These are phyloP conservation scores for Phycodurus eques DNA, from an alignment of 2,113 vertebrate genomes.

Conservation along the genomic window DNA sequence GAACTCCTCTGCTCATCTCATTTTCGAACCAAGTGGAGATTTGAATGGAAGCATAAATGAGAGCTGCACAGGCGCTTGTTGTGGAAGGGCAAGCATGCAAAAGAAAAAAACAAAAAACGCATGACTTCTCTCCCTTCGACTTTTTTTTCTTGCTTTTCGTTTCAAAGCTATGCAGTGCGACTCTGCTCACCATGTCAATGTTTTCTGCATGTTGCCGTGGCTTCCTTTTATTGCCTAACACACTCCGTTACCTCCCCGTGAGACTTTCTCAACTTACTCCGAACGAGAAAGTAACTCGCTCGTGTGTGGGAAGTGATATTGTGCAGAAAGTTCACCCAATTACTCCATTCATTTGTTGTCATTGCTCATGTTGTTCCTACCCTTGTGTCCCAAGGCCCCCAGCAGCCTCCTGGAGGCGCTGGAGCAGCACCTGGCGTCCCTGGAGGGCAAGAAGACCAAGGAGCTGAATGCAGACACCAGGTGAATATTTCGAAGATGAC, in stretches of 20 bases:
- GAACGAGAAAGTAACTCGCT: conserved; percentile 10
- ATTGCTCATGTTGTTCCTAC: neutral
- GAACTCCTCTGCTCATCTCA: neutral
- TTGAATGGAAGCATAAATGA: neutral
- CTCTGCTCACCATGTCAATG: conserved; percentile 43
- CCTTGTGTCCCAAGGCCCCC: conserved; percentile 76
- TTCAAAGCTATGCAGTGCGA: conserved; percentile 21
- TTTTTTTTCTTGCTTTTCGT: conserved; percentile 22
- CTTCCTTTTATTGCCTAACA: conserved; percentile 58
- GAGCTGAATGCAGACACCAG: conserved; percentile 84
- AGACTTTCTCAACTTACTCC: conserved; percentile 53
- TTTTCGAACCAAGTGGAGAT: neutral
- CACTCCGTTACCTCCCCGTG: conserved; percentile 59
- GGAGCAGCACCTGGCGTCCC: conserved; percentile 90
- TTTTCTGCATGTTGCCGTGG: conserved; percentile 68
- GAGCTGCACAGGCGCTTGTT: neutral
- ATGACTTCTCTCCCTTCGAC: conserved; percentile 19
- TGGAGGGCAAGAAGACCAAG: conserved; percentile 92
- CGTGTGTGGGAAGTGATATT: conserved; percentile 9
- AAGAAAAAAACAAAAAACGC: neutral
- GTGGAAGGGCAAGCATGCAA: neutral
- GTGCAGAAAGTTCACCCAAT: conserved; percentile 2
- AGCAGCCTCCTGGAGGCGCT: conserved; percentile 91
- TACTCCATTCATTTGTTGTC: neutral
- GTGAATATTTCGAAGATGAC: conserved; percentile 54